Percentiles rank a stretch among this genome's conserved stretches.
These are phyloP conservation scores for Thermophis baileyi DNA, from an alignment of 2,113 vertebrate genomes.

Conservation along the genomic window DNA sequence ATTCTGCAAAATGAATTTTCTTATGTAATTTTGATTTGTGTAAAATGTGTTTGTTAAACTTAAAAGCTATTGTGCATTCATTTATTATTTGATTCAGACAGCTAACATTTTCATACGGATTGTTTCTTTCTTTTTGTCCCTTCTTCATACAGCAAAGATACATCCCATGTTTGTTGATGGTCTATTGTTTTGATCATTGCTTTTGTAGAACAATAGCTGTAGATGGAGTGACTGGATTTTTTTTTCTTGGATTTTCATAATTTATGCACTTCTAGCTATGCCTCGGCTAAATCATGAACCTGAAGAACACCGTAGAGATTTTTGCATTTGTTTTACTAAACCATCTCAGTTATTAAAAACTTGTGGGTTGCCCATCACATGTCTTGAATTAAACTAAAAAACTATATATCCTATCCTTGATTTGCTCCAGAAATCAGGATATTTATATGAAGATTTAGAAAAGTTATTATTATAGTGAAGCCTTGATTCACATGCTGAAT, in stretches of 20 bases:
- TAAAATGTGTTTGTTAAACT: neutral
- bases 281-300: constrained; percentile 6
- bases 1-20: neutral
- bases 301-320: neutral
- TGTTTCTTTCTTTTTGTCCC: neutral
- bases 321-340: neutral
- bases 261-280: neutral
- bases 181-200: neutral
- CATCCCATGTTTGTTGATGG: neutral
- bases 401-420: neutral
- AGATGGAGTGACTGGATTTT: neutral
- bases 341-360: constrained; percentile 3
- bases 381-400: neutral
- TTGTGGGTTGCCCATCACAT: neutral
- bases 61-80: neutral
- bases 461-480: neutral
- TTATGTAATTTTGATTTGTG: neutral
- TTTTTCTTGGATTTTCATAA: neutral
- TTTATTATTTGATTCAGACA: neutral
- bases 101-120: neutral
- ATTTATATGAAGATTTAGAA: neutral
- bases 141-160: neutral
- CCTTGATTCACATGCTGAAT: neutral
- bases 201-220: constrained; percentile 11
- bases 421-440: neutral